Evolutionary conservation across 2,113 vertebrate genomes (phyloP), one percentile per base, ranked within the genome.

Genomic region (Eulemur macaco): DNA sequence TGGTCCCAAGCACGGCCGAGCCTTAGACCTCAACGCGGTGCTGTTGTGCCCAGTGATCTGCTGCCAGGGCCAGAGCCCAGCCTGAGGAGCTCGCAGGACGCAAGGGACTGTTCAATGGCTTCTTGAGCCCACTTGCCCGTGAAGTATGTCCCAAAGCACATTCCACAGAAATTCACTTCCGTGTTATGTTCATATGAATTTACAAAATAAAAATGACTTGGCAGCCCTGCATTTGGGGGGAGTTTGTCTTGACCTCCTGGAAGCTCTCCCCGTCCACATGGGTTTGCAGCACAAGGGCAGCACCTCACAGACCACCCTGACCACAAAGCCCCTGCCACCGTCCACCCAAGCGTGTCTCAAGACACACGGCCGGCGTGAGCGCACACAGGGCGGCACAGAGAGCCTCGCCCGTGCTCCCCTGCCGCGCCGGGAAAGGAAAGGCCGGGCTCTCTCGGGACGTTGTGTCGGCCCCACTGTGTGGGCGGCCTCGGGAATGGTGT

Each of bases 41-140:
- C 69, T 14, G n/a, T 20, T 15, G 60, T 5, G 0, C 56, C 47
- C 27, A 15, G 37, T 37, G 23, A 3, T 17, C 12, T 1, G 14
- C 45, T 39, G 29, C 15, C 34, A 39, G 34, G 29, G n/a, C n/a
- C 82, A 63, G 71, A 21, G 9, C 1, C 42, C n/a, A 73, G 29
- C 27, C 63, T 0, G 15, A 31, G 89, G 27, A 13, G 3, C 50
- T n/a, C 63, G 17, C 2, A 4, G 18, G 37, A 42, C 34, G 17
- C 3, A 31, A 78, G 56, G 37, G 1, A 66, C 12, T 17, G 3
- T 5, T 56, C 50, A 2, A 5, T 31, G 50, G 6, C 39, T 77
- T 69, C 60, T 69, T 37, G 23, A 13, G 9, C 20, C 34, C 50
- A 56, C 50, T 25, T 14, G 11, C 18, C 60, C 10, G 0, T 13